Evolutionary conservation across 2,113 vertebrate genomes (phyloP), one percentile per base, ranked within the genome.

Genomic region (Calidris pygmaea): DNA sequence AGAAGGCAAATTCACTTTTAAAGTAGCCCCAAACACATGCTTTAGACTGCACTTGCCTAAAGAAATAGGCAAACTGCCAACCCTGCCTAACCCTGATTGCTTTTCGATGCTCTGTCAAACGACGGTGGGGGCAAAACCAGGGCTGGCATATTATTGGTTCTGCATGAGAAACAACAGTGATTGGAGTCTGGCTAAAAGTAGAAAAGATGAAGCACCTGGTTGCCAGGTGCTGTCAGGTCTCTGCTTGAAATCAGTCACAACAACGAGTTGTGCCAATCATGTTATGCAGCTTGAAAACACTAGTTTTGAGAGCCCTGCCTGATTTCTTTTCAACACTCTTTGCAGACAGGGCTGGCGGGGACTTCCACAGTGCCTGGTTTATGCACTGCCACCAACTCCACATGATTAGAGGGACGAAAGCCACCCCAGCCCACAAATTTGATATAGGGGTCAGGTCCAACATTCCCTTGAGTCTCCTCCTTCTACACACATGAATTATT

Each of bases 161-260:
- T 90, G 72, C 92, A 84, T 80, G 75, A 96, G 87, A 86, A 95
- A 77, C 72, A 95, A 47, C 37, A 91, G 63, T 34, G 85, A 93
- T 90, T 66, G 85, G 72, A 84, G 60, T 30, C 47, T 56, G 53
- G 76, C 65, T 93, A 72, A 65, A 92, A 89, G 73, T 32, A 87
- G 76, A 70, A 63, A 96, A 94, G 92, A 94, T 92, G 65, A 94
- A 96, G 93, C 83, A 90, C 60, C 85, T 89, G 55, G 24, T 72
- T 93, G 76, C 83, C 80, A 96, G 83, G n/a, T 63, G 47, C 39
- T 86, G 82, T 84, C 93, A 90, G 47, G 39, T 72, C 79, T 92
- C 52, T 59, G 47, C 39, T 66, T 72, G 43, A 93, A 93, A 92
- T 96, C 88, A 75, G 45, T 95, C 90, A 94, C 72, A 92, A 67